phyloP scores from a whole-genome alignment of 2,113 vertebrate genomes.

The Myotis lucifugus region DNA sequence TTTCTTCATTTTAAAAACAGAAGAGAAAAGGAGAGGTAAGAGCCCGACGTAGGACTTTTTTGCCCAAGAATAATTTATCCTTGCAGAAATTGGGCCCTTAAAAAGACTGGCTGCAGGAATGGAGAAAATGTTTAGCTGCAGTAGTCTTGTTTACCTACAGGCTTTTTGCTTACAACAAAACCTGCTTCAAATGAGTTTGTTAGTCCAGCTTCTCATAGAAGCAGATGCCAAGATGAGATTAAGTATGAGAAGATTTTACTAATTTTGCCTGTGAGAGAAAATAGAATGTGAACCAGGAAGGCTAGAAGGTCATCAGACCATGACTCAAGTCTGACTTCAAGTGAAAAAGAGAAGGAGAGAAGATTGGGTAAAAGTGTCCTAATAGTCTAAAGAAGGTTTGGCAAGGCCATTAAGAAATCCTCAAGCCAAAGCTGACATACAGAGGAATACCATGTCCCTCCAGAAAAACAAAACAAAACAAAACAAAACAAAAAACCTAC shows the following conservation, averaged over 20 bases:
- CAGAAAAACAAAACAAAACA: background rate
- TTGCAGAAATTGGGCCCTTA: background rate
- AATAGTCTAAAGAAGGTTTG: background rate
- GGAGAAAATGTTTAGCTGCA: background rate
- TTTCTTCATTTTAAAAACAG: conserved; percentile 28
- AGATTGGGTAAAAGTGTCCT: background rate
- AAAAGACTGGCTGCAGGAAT: background rate
- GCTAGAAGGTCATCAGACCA: background rate
- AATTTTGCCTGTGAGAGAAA: background rate
- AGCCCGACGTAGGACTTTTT: background rate
- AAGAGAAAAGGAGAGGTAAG: conserved; percentile 8
- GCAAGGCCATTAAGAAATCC: background rate
- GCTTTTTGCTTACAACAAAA: background rate
- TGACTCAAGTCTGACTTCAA: background rate
- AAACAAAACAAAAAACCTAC: background rate
- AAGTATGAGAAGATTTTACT: conserved; percentile 15
- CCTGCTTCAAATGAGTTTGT: background rate
- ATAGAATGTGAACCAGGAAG: background rate
- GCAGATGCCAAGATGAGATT: background rate
- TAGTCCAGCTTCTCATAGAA: background rate
- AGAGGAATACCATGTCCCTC: background rate
- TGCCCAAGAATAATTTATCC: background rate
- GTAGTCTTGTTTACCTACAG: background rate
- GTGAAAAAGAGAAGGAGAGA: background rate
- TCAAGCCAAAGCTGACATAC: background rate